Evolutionary conservation across 2,113 vertebrate species (phyloP).

Genomic region (Protobothrops mucrosquamatus): DNA sequence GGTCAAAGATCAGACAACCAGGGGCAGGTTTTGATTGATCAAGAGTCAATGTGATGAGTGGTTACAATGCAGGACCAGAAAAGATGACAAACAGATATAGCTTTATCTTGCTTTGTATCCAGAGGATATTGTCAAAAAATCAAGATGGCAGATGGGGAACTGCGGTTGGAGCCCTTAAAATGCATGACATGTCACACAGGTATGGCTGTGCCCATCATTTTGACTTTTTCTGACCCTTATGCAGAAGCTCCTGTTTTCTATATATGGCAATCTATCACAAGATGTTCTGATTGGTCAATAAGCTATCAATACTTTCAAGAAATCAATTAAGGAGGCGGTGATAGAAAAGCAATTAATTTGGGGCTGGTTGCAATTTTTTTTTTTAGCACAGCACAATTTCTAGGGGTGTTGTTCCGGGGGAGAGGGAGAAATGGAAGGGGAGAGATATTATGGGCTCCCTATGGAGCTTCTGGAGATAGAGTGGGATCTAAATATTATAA

Average conservation of each 20-base stretch:
- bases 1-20: neutral
- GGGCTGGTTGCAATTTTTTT: neutral
- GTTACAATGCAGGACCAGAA: too few relatives aligned
- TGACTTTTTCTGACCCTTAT: neutral
- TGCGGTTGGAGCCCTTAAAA: too few relatives aligned
- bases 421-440: too few relatives aligned
- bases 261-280: neutral
- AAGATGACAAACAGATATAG: too few relatives aligned
- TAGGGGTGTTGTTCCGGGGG: too few relatives aligned
- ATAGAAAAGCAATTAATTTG: neutral
- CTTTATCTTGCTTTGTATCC: too few relatives aligned
- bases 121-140: too few relatives aligned
- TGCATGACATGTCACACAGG: too few relatives aligned
- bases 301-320: neutral
- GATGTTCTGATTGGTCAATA: neutral
- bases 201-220: neutral
- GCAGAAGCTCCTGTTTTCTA: neutral
- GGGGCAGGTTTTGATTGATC: too few relatives aligned
- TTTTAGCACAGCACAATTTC: neutral
- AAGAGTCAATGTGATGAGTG: too few relatives aligned
- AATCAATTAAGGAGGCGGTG: neutral
- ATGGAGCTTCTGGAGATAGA: neutral
- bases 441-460: neutral
- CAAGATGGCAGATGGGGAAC: too few relatives aligned
- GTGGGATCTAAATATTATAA: too few relatives aligned